Base-by-base conservation (phyloP, 2,113 vertebrate genomes). In the Pterocles gutturalis region DNA sequence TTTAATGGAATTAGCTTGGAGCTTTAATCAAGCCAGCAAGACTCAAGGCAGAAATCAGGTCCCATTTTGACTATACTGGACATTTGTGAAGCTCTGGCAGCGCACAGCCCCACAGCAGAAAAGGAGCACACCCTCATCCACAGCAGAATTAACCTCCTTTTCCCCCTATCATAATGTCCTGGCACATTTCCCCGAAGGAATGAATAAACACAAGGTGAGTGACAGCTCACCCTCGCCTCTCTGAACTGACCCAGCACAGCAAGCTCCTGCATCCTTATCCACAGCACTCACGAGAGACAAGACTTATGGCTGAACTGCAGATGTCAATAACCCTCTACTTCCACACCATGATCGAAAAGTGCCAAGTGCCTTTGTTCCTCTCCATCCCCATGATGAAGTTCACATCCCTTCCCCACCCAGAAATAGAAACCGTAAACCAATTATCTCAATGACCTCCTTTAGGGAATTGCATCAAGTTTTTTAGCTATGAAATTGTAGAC, bases 21-120 rank as follows among this genome's bases (percentile, higher is more conserved):
- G 67, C 34, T 89, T 69, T 71, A 61, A 94, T 48, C 79, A 83
- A 94, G 70, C 31, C 75, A 83, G 57, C 17, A 34, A 81, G 61
- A 76, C 65, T 69, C 3, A 1, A 21, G 26, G 88, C 64, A 62
- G 34, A 72, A 72, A 41, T 43, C 48, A 41, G 33, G 69, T 33
- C 76, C 54, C 36, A 11, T 2, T 58, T 55, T 5, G 92, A 54
- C n/a, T 45, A 21, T 2, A 10, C 1, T 5, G 49, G 76, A 33
- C 28, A 36, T 29, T 9, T 34, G 33, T 31, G 53, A 34, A 81
- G 69, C 64, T 57, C 19, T 57, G 67, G 87, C 41, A 86, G 62
- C 45, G 36, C 8, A 2, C 9, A 77, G 20, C 14, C 31, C 46
- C 62, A 9, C 5, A 51, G 62, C 58, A 62, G 53, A 9, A 38